Percentiles rank a stretch among this genome's conserved stretches.
These are phyloP conservation scores for Thalassarche chlororhynchos DNA, from an alignment of 2,113 vertebrate species.

Conservation along the genomic window DNA sequence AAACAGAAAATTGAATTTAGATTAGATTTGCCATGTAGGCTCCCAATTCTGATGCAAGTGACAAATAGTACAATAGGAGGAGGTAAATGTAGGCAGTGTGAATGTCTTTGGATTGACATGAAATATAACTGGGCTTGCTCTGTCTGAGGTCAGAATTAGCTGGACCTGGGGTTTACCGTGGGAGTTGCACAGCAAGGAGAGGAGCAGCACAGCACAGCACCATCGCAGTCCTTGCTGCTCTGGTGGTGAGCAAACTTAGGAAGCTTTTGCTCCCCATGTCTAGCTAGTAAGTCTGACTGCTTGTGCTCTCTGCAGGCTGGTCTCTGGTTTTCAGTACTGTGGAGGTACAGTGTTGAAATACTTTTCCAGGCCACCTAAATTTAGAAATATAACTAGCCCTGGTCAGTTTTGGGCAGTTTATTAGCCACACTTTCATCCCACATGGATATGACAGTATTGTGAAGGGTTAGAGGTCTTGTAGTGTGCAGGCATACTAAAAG, in stretches of 20 bases:
- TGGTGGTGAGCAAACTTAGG: background rate
- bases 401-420: background rate
- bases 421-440: background rate
- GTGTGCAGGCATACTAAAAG: background rate
- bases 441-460: background rate
- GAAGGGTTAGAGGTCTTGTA: background rate
- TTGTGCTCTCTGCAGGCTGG: background rate
- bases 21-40: background rate
- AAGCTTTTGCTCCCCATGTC: background rate
- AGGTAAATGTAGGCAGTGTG: background rate
- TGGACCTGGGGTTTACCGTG: background rate
- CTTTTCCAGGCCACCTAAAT: background rate
- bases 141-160: background rate
- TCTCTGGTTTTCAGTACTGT: background rate
- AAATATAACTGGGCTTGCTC: background rate
- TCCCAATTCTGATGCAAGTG: conserved; percentile 11
- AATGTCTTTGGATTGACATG: background rate
- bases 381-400: background rate
- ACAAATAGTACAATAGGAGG: background rate
- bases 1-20: conserved; percentile 33
- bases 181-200: background rate
- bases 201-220: background rate
- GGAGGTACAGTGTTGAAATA: background rate
- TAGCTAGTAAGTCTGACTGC: background rate
- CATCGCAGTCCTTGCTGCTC: background rate